Conservation (phyloP, 37 sponge, comb jelly and placozoan genomes). For the Chondrilla cf. caribensis region DNA sequence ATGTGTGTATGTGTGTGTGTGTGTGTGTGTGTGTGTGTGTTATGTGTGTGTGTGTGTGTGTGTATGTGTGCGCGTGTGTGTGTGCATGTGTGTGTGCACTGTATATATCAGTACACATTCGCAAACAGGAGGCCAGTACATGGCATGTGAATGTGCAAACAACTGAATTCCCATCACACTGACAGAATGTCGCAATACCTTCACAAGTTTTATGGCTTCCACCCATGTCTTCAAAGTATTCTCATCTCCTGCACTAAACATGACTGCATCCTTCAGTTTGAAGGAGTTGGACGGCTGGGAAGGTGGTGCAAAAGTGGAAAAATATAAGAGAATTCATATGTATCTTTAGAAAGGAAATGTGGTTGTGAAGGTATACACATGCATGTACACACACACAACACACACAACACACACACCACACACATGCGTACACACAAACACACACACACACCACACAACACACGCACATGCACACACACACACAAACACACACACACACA, state of each 20-base stretch:
- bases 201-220: slow-evolving; percentile 53
- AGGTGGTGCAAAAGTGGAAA: neutral
- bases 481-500: slow-evolving; percentile 6
- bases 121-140: too few relatives aligned
- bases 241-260: slow-evolving; percentile 52
- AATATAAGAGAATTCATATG: neutral
- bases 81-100: too few relatives aligned
- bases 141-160: too few relatives aligned
- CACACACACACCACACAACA: slow-evolving; percentile 10
- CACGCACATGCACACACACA: slow-evolving; percentile 27
- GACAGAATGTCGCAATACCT: too few relatives aligned
- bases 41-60: too few relatives aligned
- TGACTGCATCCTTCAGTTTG: slow-evolving; percentile 53
- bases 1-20: neutral
- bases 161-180: too few relatives aligned
- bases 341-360: too few relatives aligned
- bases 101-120: too few relatives aligned
- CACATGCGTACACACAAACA: neutral
- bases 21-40: too few relatives aligned
- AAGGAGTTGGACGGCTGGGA: slow-evolving; percentile 59
- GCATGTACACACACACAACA: neutral
- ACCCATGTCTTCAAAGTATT: slow-evolving; percentile 45
- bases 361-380: neutral
- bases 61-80: too few relatives aligned
- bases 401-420: too few relatives aligned